Evolutionary conservation across 2,797 vertebrate species (phyloP).

Genomic region (Sebastolobus alascanus): DNA sequence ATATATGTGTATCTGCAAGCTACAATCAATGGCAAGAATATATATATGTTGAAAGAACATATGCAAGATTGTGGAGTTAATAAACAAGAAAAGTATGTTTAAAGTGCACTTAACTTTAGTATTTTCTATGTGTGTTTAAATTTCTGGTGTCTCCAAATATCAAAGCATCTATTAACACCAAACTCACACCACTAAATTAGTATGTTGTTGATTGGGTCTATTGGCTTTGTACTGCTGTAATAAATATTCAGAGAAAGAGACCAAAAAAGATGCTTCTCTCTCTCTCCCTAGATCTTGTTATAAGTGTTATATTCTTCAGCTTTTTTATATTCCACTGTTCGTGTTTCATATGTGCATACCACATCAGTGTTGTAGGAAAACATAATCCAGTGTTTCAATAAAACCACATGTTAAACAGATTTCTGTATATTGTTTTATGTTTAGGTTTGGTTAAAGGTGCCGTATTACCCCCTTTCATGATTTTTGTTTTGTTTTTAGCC

Average conservation of each 20-base stretch:
- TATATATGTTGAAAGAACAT: conserved; percentile 48
- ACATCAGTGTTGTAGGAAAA: conserved; percentile 66
- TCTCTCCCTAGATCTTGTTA: conserved; percentile 17
- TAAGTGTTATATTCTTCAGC: conserved; percentile 33
- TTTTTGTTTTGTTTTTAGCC: not conserved
- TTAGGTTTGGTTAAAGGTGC: conserved; percentile 7
- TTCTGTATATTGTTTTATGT: not conserved
- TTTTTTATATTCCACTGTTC: conserved; percentile 50
- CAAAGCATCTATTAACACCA: conserved; percentile 12
- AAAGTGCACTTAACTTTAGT: conserved; percentile 51
- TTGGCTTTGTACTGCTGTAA: conserved; percentile 56
- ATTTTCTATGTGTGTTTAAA: conserved; percentile 32
- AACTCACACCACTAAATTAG: conserved; percentile 22
- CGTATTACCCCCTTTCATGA: not conserved
- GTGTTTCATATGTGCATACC: conserved; percentile 45
- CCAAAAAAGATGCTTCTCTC: conserved; percentile 8
- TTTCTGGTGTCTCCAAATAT: conserved; percentile 24
- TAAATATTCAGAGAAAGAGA: conserved; percentile 20
- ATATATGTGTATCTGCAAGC: conserved; percentile 51
- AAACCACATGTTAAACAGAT: conserved; percentile 62
- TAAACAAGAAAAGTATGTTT: conserved; percentile 27
- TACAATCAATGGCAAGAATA: conserved; percentile 57
- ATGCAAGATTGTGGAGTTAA: conserved; percentile 31
- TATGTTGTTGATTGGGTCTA: conserved; percentile 17
- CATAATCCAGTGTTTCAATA: conserved; percentile 79